Conservation (phyloP, 2,113 vertebrate species). For the Macquaria australasica region DNA sequence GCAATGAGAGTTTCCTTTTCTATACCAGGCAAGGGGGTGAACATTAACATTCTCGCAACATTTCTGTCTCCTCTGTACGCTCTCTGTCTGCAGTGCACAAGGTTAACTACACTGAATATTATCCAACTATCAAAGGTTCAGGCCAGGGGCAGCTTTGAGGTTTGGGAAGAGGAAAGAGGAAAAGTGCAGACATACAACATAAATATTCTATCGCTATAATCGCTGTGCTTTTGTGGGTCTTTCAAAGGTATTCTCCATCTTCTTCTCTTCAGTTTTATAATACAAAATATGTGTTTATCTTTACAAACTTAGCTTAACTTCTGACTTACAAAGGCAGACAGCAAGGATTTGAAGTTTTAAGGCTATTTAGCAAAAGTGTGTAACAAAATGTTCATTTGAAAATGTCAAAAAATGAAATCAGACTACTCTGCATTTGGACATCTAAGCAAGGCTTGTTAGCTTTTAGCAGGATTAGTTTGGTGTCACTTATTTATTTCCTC, state of each 20-base stretch:
- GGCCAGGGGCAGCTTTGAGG: constrained; percentile 35
- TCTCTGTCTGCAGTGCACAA: constrained; percentile 6
- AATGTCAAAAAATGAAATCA: too few species aligned
- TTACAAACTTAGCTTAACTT: not conserved
- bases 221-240: not conserved
- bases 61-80: not conserved
- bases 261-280: not conserved
- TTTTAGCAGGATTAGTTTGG: too few species aligned
- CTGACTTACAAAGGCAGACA: too few species aligned
- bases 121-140: constrained; percentile 30
- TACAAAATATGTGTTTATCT: not conserved
- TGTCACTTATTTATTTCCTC: too few species aligned
- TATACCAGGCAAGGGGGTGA: not conserved
- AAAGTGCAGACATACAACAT: constrained; percentile 14
- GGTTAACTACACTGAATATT: constrained; percentile 33
- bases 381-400: not conserved
- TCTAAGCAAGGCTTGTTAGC: too few species aligned
- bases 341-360: not conserved
- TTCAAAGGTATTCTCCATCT: not conserved
- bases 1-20: not conserved
- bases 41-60: constrained; percentile 25
- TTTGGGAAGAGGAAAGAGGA: not conserved
- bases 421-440: too few species aligned
- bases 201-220: constrained; percentile 13
- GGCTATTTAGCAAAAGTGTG: not conserved